These are phyloP conservation scores for Psittacula derbiana DNA, from an alignment of 2,797 vertebrate genomes.

Conservation along the genomic window DNA sequence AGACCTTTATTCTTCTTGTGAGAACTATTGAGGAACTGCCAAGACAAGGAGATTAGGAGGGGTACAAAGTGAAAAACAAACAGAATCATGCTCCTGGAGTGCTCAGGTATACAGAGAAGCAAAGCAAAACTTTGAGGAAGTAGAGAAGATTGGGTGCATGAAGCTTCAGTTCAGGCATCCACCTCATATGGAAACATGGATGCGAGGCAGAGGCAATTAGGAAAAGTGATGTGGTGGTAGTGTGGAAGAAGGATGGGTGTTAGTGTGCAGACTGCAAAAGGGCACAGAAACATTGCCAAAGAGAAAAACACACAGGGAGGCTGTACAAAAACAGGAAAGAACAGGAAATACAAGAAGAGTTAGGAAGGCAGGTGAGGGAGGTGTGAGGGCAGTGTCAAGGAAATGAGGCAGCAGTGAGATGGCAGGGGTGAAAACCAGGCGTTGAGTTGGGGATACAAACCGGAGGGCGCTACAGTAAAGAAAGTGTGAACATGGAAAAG, in stretches of 20 bases:
- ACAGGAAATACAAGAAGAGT: no score
- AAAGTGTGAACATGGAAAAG: fast-evolving
- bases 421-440: fast-evolving
- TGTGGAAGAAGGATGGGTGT: fast-evolving
- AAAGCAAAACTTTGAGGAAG: not conserved
- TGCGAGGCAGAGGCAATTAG: not conserved
- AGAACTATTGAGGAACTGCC: not conserved
- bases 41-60: not conserved
- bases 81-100: fast-evolving
- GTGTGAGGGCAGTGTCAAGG: fast-evolving
- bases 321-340: not conserved
- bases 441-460: fast-evolving
- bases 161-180: not conserved
- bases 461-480: no score
- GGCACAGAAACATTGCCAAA: not conserved
- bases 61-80: not conserved
- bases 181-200: fast-evolving
- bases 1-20: not conserved
- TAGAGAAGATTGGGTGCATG: fast-evolving
- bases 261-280: fast-evolving
- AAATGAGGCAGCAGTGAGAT: not conserved
- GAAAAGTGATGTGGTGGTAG: fast-evolving
- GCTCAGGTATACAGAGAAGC: not conserved
- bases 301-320: fast-evolving
- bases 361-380: no score